These are phyloP conservation scores for Cremastinae sp. DNA, from an alignment of 2,888 invertebrate genomes.

Conservation along the genomic window DNA sequence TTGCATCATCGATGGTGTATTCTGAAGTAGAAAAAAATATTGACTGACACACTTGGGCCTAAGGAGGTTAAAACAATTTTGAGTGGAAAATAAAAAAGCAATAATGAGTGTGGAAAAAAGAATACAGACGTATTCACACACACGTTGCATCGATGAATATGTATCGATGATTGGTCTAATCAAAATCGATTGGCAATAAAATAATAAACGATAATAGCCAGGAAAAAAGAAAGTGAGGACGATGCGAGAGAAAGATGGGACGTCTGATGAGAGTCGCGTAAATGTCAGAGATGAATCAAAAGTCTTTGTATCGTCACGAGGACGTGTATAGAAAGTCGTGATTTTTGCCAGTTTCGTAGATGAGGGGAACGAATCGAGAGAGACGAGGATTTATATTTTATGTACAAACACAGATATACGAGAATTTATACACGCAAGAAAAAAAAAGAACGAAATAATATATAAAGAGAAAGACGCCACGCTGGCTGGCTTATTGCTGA, in stretches of 20 bases:
- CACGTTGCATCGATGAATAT: background rate
- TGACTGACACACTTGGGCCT: background rate
- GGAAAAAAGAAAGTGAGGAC: conserved; percentile 12
- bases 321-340: conserved; percentile 56
- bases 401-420: conserved; percentile 35
- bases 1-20: background rate
- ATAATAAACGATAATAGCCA: conserved; percentile 33
- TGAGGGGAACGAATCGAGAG: conserved; percentile 33
- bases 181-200: conserved; percentile 42
- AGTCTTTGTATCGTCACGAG: conserved; percentile 14
- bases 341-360: conserved; percentile 44
- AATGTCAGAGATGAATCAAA: conserved; percentile 63
- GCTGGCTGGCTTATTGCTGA: conserved; percentile 58
- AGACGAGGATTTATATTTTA: conserved; percentile 45
- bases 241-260: conserved; percentile 43
- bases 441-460: too few species aligned
- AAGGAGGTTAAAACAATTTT: too few species aligned
- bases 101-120: background rate
- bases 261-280: conserved; percentile 51
- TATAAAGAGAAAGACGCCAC: conserved; percentile 55
- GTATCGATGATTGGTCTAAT: conserved; percentile 41
- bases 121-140: background rate
- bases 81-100: background rate
- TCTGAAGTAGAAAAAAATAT: too few species aligned
- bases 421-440: background rate